A percentile compares a stretch with the other conserved stretches of the same genome.
Conservation (phyloP, 1,140 invertebrate species). For the Pygmarrhopalites habei region DNA sequence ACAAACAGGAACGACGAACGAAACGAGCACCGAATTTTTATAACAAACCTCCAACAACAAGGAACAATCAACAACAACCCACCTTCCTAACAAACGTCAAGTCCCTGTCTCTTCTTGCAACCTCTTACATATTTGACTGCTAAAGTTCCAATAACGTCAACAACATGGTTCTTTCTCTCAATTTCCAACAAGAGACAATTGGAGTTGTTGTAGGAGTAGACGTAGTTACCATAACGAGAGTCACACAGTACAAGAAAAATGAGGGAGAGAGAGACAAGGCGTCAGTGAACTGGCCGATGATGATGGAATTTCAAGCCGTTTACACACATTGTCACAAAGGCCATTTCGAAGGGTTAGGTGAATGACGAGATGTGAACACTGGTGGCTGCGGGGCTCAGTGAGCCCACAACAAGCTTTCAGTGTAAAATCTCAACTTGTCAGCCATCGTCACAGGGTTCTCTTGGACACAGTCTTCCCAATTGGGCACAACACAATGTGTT, state of each 20-base stretch:
- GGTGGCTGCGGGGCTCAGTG: background rate
- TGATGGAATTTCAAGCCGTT: conserved; percentile 2
- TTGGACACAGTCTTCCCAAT: conserved; percentile 2
- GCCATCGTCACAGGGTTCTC: conserved; percentile 3
- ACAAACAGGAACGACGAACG: background rate
- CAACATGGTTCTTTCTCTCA: too few relatives aligned
- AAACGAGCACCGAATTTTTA: too few relatives aligned
- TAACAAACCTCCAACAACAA: too few relatives aligned
- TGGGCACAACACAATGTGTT: background rate
- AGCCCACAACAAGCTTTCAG: background rate
- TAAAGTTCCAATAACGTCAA: too few relatives aligned
- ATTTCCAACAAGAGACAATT: too few relatives aligned
- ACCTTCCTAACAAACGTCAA: background rate
- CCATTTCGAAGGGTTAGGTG: background rate
- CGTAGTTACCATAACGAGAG: too few relatives aligned
- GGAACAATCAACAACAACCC: too few relatives aligned
- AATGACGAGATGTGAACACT: background rate
- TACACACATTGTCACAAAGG: conserved; percentile 1
- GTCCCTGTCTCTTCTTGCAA: too few relatives aligned
- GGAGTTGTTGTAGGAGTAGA: too few relatives aligned
- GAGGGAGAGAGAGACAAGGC: background rate
- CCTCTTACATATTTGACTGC: too few relatives aligned
- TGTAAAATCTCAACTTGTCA: background rate
- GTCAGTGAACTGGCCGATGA: background rate
- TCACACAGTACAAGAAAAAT: too few relatives aligned